phyloP scores from a whole-genome alignment of 2,888 invertebrate genomes.

The Pyrochroa serraticornis region DNA sequence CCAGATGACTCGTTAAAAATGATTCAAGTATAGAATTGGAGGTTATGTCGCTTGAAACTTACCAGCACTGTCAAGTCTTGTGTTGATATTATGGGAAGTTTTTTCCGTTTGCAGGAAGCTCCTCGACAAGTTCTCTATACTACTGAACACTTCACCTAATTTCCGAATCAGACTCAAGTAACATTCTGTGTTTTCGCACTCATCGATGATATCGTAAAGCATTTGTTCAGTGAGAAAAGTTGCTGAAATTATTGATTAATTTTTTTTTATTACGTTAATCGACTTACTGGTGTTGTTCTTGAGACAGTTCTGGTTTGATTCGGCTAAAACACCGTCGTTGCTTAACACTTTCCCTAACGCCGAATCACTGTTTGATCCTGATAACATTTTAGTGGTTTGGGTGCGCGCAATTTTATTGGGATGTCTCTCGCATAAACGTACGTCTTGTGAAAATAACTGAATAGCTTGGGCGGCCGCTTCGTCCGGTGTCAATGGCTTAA shows the following conservation, averaged over 20 bases:
- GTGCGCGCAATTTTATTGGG: slow-evolving; percentile 76
- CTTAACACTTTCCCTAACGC: slow-evolving; percentile 34
- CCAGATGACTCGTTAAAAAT: no score
- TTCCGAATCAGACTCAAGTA: slow-evolving; percentile 77
- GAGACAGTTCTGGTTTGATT: slow-evolving; percentile 27
- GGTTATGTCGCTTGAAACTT: not conserved
- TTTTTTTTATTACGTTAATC: no score
- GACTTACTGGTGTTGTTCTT: slow-evolving; percentile 38
- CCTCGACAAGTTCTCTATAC: slow-evolving; percentile 71
- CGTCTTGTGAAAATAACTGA: slow-evolving; percentile 83
- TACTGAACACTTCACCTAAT: slow-evolving; percentile 77
- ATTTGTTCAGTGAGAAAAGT: slow-evolving; percentile 76
- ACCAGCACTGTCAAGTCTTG: slow-evolving; percentile 15
- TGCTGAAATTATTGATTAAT: slow-evolving; percentile 38
- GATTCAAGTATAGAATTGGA: no score
- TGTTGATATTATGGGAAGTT: slow-evolving; percentile 18
- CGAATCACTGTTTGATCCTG: slow-evolving; percentile 2
- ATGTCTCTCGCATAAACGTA: slow-evolving; percentile 79
- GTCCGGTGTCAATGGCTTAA: slow-evolving; percentile 79
- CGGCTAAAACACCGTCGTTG: slow-evolving; percentile 45
- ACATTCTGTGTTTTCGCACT: slow-evolving; percentile 71
- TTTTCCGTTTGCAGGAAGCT: slow-evolving; percentile 68
- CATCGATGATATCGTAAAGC: slow-evolving; percentile 75
- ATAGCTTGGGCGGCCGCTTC: slow-evolving; percentile 91
- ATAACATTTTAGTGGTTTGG: slow-evolving; percentile 38